Percentiles rank a stretch among this genome's conserved stretches.
Conservation (phyloP, 1,140 invertebrate species). For the Cyclargus thomasi region DNA sequence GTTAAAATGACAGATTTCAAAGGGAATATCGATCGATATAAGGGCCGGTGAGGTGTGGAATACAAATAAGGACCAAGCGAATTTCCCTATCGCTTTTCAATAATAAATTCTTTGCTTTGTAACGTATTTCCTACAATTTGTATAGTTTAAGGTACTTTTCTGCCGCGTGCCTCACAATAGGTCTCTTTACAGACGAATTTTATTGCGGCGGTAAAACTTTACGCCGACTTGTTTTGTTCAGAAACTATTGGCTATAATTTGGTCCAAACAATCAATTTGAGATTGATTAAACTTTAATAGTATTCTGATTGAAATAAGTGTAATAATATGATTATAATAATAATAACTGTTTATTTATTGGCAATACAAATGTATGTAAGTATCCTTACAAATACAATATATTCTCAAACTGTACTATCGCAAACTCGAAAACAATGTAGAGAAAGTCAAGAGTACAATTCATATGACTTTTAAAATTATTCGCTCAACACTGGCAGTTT, state of each 20-base stretch:
- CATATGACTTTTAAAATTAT: too few species aligned
- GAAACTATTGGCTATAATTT: not conserved
- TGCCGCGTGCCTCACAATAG: not conserved
- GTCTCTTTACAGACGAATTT: not conserved
- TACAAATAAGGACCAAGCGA: not conserved
- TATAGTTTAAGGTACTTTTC: not conserved
- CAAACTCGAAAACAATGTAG: too few species aligned
- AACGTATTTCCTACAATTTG: not conserved
- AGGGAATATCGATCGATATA: not conserved
- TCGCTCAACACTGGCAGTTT: too few species aligned
- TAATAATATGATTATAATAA: too few species aligned
- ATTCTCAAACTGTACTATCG: too few species aligned
- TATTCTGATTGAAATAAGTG: too few species aligned
- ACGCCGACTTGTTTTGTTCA: not conserved
- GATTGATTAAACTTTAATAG: too few species aligned
- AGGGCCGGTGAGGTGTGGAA: not conserved
- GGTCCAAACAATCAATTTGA: not conserved
- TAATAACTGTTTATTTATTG: too few species aligned
- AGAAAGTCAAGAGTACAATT: too few species aligned
- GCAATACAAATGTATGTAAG: too few species aligned
- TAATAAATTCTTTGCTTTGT: not conserved
- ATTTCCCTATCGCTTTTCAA: not conserved
- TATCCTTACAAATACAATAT: too few species aligned
- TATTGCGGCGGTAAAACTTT: not conserved
- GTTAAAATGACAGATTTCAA: conserved; percentile 1